A percentile compares a stretch with the other conserved stretches of the same genome.
These are phyloP conservation scores for Liodrosophila aerea DNA, from an alignment of 2,888 invertebrate genomes.

Conservation along the genomic window DNA sequence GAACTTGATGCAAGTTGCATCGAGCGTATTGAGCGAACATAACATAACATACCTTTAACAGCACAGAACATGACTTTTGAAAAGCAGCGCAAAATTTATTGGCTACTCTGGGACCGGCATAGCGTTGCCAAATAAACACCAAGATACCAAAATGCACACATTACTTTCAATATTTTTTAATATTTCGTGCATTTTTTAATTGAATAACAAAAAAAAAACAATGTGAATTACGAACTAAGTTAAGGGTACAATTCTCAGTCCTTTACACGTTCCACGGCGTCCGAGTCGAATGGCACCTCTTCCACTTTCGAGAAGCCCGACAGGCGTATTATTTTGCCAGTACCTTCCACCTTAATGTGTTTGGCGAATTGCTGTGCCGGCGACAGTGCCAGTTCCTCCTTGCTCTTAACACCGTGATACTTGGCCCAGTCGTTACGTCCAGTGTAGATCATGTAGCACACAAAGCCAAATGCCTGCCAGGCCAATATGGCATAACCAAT, in stretches of 20 bases:
- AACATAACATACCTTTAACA: too few relatives aligned
- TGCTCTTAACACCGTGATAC: constrained; percentile 86
- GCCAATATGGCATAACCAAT: constrained; percentile 86
- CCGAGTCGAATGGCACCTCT: constrained; percentile 73
- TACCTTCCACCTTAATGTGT: constrained; percentile 74
- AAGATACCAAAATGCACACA: constrained; percentile 19
- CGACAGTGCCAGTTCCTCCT: constrained; percentile 84
- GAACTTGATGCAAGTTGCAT: too few relatives aligned
- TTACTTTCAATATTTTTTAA: not conserved
- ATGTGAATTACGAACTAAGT: constrained; percentile 36
- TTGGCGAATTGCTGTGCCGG: constrained; percentile 82
- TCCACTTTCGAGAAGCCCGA: constrained; percentile 76
- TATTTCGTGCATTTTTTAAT: not conserved
- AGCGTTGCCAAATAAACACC: too few relatives aligned
- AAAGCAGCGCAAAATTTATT: too few relatives aligned
- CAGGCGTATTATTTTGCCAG: constrained; percentile 80
- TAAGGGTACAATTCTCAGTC: constrained; percentile 27
- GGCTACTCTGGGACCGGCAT: too few relatives aligned
- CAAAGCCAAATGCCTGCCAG: constrained; percentile 88
- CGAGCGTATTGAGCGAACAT: too few relatives aligned
- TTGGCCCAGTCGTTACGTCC: constrained; percentile 88
- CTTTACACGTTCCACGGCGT: constrained; percentile 32
- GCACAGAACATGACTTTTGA: too few relatives aligned
- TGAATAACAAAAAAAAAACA: constrained; percentile 25
- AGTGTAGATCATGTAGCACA: constrained; percentile 84